Conservation (phyloP, 2,888 invertebrate species). For the Drosophila mulleri region DNA sequence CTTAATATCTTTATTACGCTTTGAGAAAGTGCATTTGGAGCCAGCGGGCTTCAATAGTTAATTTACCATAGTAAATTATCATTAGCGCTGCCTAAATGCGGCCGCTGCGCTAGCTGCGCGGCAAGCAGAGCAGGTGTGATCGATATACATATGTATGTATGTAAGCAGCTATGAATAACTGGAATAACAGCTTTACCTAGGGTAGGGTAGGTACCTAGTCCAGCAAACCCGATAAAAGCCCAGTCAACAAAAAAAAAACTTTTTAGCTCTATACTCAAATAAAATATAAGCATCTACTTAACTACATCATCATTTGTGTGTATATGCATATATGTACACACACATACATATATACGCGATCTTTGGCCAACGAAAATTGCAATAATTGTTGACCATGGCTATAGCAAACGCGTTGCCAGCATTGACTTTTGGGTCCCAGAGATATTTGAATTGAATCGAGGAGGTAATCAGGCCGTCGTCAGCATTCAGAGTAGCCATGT, state of each 20-base stretch:
- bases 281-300: not conserved
- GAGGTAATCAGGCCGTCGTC: conserved; percentile 3
- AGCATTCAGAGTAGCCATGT: not conserved
- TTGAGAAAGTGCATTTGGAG: no score
- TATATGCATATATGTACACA: no score
- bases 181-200: not conserved
- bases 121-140: no score
- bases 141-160: no score
- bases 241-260: no score
- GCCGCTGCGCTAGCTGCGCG: no score
- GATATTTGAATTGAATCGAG: conserved; percentile 2
- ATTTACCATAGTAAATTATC: no score
- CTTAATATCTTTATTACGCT: no score
- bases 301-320: not conserved
- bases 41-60: no score
- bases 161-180: not conserved
- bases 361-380: not conserved
- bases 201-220: not conserved
- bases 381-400: not conserved
- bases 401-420: no score
- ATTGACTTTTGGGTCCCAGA: not conserved
- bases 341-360: not conserved
- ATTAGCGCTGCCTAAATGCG: no score
- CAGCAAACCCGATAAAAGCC: no score
- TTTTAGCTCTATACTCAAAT: not conserved